Conservation (phyloP, 2,113 vertebrate genomes). For the Raja brachyura region DNA sequence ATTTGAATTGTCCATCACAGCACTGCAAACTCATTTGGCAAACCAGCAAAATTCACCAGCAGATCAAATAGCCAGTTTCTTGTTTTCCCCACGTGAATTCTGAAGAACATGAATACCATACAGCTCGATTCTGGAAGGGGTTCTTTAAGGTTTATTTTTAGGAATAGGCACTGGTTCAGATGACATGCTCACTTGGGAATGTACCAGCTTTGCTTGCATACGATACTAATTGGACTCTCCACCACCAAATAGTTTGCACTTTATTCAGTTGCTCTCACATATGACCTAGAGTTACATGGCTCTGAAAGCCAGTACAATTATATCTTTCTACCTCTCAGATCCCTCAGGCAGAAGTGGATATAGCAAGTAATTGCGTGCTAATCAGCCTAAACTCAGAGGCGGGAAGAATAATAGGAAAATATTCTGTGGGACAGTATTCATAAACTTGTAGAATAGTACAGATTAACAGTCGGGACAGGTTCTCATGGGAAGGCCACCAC, state of each 20-base stretch:
- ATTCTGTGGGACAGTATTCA: too few species aligned
- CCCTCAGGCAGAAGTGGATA: background rate
- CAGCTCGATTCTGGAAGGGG: background rate
- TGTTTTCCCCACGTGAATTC: constrained; percentile 33
- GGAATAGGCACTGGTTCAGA: background rate
- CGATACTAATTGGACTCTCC: constrained; percentile 20
- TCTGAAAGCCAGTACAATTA: constrained; percentile 19
- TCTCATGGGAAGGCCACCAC: too few species aligned
- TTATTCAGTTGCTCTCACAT: constrained; percentile 28
- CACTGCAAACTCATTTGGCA: background rate
- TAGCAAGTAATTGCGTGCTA: too few species aligned
- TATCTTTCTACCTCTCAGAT: constrained; percentile 23
- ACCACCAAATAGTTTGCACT: constrained; percentile 29
- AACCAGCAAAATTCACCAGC: background rate
- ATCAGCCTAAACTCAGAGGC: too few species aligned
- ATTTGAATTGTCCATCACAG: background rate
- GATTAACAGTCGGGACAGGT: too few species aligned
- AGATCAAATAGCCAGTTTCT: background rate
- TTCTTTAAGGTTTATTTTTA: constrained; percentile 28
- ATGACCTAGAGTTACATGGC: constrained; percentile 30
- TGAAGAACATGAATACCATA: background rate
- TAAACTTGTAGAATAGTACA: too few species aligned
- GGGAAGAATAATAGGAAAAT: too few species aligned
- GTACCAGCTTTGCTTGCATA: constrained; percentile 9
- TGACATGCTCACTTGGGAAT: background rate